Evolutionary conservation across 2,797 vertebrate genomes (phyloP).

Genomic region (Agapornis canus): DNA sequence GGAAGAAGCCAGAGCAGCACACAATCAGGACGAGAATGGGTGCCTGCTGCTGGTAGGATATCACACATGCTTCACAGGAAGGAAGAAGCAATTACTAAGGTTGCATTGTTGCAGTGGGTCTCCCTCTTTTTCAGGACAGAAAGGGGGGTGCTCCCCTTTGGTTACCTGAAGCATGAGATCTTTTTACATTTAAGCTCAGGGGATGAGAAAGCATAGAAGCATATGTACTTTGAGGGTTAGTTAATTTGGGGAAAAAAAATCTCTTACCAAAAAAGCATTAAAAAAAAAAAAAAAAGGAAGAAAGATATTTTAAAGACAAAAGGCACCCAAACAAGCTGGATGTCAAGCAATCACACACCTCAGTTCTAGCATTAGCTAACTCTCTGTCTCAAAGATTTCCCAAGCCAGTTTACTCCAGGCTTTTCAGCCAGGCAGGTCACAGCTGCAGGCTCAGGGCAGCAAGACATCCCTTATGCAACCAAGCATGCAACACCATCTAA

Average conservation of each 20-base stretch:
- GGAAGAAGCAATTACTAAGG: background rate
- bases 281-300: background rate
- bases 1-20: background rate
- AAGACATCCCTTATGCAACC: background rate
- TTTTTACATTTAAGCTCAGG: background rate
- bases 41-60: background rate
- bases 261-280: background rate
- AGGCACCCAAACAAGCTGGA: background rate
- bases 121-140: background rate
- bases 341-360: accelerated
- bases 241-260: background rate
- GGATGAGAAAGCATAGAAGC: background rate
- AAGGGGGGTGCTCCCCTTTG: background rate
- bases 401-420: background rate
- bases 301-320: background rate
- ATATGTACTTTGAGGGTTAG: background rate
- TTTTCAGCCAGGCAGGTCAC: background rate
- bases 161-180: background rate
- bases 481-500: background rate
- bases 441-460: background rate
- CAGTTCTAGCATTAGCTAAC: background rate
- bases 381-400: background rate
- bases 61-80: background rate
- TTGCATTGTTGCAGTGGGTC: background rate
- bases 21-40: background rate